phyloP scores from a whole-genome alignment of 2,113 vertebrate genomes.

The Petaurus breviceps region DNA sequence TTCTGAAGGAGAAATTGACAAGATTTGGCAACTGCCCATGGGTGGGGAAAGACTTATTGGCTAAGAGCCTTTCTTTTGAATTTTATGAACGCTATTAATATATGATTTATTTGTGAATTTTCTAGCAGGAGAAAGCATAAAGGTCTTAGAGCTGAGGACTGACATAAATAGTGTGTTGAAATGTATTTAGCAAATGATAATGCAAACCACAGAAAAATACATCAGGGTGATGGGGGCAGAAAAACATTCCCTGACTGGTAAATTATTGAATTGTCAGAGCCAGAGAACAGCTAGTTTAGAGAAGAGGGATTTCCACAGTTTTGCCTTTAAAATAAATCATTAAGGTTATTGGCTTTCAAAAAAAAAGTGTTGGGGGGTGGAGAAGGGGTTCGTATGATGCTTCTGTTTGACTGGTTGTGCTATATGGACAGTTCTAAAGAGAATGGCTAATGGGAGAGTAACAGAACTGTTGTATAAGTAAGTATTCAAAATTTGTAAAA shows the following conservation, averaged over 20 bases:
- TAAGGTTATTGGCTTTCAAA: not conserved
- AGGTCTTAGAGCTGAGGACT: accelerated
- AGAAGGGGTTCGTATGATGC: accelerated
- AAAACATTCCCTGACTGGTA: not conserved
- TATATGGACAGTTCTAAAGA: accelerated
- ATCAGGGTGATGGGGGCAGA: not conserved
- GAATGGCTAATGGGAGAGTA: not conserved
- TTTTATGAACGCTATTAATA: not conserved
- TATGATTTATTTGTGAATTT: not conserved
- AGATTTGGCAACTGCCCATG: too few relatives aligned
- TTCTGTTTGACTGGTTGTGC: not conserved
- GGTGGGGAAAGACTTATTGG: not conserved
- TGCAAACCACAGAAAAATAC: accelerated
- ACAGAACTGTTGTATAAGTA: accelerated
- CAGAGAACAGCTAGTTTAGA: not conserved
- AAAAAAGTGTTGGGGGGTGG: not conserved
- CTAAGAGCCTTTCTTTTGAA: not conserved
- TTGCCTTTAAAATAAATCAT: not conserved
- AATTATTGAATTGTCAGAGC: not conserved
- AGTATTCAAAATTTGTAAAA: not conserved
- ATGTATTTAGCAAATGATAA: not conserved
- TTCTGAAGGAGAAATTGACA: too few relatives aligned
- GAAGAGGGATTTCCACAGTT: accelerated
- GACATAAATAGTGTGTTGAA: accelerated
- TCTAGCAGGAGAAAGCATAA: too few relatives aligned